Evolutionary conservation across 2,797 vertebrate species (phyloP).

Genomic region (Muraenolepis orangiensis): DNA sequence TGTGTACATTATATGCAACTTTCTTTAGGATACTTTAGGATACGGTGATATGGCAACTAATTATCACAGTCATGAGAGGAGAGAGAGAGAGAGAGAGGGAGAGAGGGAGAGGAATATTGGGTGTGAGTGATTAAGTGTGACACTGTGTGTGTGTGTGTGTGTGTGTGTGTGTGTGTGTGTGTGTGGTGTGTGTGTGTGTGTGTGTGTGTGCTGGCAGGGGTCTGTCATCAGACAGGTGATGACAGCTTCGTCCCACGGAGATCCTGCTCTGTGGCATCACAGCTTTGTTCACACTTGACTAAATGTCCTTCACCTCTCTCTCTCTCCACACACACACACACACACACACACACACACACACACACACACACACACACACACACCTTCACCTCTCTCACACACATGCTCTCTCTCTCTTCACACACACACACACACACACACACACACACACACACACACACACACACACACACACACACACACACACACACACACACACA

Average conservation of each 20-base stretch:
- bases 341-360: neutral
- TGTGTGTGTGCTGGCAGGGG: constrained; percentile 12
- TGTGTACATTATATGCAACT: no score
- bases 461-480: no score
- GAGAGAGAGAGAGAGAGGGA: no score
- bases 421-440: no score
- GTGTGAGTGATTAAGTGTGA: neutral
- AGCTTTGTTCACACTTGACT: constrained; percentile 66
- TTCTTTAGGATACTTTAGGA: no score
- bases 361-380: no score
- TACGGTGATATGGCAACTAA: no score
- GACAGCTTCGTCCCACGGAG: constrained; percentile 39
- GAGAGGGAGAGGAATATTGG: no score
- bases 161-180: constrained; percentile 9
- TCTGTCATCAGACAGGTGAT: constrained; percentile 54
- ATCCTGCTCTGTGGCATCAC: constrained; percentile 45
- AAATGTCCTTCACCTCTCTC: constrained; percentile 59
- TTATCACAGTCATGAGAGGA: no score
- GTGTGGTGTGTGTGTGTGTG: neutral
- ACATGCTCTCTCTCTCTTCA: no score
- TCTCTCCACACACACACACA: constrained; percentile 11
- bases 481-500: neutral
- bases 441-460: no score
- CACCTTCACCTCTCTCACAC: no score
- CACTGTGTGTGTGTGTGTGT: neutral